Conservation (phyloP, 1,140 invertebrate species). For the Chrysoperla carnea region DNA sequence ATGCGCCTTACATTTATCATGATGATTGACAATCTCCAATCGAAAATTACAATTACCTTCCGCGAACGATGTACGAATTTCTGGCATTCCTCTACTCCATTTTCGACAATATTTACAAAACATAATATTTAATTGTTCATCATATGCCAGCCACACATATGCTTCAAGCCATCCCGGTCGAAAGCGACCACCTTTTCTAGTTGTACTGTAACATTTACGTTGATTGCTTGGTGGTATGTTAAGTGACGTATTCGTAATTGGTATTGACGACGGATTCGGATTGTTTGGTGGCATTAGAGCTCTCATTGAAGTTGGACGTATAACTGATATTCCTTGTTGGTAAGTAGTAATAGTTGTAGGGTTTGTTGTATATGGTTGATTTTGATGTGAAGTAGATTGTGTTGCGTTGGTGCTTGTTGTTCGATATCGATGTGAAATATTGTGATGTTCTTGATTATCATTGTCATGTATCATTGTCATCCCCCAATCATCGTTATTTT, state of each 20-base stretch:
- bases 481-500: slow-evolving; percentile 19
- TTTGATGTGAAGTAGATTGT: slow-evolving; percentile 2
- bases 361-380: slow-evolving; percentile 2
- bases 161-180: slow-evolving; percentile 40
- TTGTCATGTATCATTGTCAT: slow-evolving; percentile 6
- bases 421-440: slow-evolving; percentile 1
- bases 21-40: slow-evolving; percentile 56
- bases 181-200: slow-evolving; percentile 40
- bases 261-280: slow-evolving; percentile 2
- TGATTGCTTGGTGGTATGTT: slow-evolving; percentile 7
- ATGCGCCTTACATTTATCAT: slow-evolving; percentile 59
- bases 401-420: slow-evolving; percentile 1
- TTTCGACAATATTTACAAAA: slow-evolving; percentile 52
- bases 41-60: slow-evolving; percentile 57
- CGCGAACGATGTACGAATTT: slow-evolving; percentile 52
- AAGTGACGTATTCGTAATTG: slow-evolving; percentile 1
- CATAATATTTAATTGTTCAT: slow-evolving; percentile 45
- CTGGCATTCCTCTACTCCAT: slow-evolving; percentile 46
- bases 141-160: slow-evolving; percentile 50
- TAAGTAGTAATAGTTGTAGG: slow-evolving; percentile 5
- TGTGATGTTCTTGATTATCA: neutral
- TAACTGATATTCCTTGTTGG: slow-evolving; percentile 26
- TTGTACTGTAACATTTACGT: slow-evolving; percentile 5
- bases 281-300: slow-evolving; percentile 10
- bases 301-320: slow-evolving; percentile 16